A percentile compares a stretch with the other conserved stretches of the same genome.
Evolutionary conservation across 2,888 invertebrate species (phyloP).

Genomic region (Rotaria macrura): DNA sequence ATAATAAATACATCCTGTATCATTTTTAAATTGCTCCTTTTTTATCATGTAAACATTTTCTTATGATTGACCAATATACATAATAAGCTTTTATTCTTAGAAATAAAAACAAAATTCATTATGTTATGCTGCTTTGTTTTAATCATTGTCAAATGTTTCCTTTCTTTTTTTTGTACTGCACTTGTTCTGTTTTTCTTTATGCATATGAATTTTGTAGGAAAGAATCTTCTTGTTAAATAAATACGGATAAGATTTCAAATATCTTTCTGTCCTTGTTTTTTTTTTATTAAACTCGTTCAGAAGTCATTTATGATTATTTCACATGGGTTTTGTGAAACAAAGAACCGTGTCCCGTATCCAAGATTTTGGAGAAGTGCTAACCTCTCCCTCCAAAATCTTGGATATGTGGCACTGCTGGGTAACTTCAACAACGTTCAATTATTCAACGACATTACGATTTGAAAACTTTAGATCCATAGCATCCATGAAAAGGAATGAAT

Average conservation of each 20-base stretch:
- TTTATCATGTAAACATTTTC: not conserved
- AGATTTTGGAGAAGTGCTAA: no score
- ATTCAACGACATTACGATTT: no score
- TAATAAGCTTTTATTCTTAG: not conserved
- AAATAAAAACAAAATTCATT: not conserved
- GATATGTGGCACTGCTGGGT: no score
- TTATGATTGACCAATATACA: not conserved
- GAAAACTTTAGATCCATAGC: no score
- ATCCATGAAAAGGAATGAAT: no score
- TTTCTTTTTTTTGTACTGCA: not conserved
- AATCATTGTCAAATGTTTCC: not conserved
- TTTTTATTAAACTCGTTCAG: not conserved
- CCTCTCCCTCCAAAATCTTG: no score
- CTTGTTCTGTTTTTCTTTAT: not conserved
- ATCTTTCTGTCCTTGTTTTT: no score
- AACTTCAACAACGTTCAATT: no score
- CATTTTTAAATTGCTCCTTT: not conserved
- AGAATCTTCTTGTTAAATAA: not conserved
- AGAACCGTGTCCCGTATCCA: no score
- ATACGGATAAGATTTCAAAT: not conserved
- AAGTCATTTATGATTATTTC: no score
- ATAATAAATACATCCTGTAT: not conserved
- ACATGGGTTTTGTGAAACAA: no score
- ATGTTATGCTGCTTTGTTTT: not conserved
- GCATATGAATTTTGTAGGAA: not conserved